Evolutionary conservation across 2,113 vertebrate species (phyloP).

Genomic region (Tragelaphus strepsiceros): DNA sequence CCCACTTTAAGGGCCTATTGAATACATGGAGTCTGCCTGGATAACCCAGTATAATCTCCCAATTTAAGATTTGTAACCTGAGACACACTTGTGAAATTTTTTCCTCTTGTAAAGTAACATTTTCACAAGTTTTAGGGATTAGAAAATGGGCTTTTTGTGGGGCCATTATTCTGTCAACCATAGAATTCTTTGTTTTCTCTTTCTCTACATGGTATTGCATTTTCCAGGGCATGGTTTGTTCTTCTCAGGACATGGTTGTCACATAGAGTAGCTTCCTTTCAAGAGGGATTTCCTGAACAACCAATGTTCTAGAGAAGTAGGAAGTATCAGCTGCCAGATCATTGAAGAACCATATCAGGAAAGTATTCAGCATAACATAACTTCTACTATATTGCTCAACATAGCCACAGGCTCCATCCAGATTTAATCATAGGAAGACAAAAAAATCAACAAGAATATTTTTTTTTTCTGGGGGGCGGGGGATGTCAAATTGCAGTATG

Average conservation of each 20-base stretch:
- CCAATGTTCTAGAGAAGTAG: neutral
- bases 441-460: neutral
- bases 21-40: neutral
- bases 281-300: neutral
- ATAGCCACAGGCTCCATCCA: neutral
- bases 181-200: neutral
- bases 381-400: neutral
- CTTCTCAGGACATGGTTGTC: neutral
- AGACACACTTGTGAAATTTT: neutral
- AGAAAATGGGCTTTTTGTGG: neutral
- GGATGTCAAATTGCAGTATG: neutral
- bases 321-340: neutral
- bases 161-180: neutral
- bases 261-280: neutral
- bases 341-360: neutral
- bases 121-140: neutral
- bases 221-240: neutral
- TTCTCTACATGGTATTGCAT: neutral
- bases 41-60: neutral
- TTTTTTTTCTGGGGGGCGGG: rapidly evolving
- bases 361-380: neutral
- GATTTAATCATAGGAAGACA: neutral
- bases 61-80: neutral
- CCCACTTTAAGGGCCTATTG: neutral
- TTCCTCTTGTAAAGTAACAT: neutral